phyloP scores from a whole-genome alignment of 2,113 vertebrate species.

The Indicator maculatus region DNA sequence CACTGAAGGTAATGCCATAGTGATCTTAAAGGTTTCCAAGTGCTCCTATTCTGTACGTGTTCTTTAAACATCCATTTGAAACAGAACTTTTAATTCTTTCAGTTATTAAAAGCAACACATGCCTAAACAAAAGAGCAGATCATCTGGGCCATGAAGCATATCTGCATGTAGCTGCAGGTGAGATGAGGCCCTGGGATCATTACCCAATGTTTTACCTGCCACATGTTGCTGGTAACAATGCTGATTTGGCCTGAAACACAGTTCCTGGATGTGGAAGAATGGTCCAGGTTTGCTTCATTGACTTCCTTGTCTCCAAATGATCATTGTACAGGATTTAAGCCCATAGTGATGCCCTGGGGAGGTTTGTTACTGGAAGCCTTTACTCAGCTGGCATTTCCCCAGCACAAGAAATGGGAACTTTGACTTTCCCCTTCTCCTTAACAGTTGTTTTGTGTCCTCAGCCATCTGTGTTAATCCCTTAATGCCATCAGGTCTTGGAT shows the following conservation, averaged over 20 bases:
- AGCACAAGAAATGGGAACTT: neutral
- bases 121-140: neutral
- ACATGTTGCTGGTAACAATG: neutral
- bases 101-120: neutral
- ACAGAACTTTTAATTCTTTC: neutral
- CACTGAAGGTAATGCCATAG: too few species aligned
- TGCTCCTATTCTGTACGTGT: neutral
- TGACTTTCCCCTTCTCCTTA: neutral
- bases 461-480: neutral
- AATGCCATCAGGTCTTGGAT: neutral
- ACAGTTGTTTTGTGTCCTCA: conserved; percentile 15
- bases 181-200: neutral
- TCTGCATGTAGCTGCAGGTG: neutral
- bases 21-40: neutral
- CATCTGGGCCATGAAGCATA: neutral
- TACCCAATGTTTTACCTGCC: neutral
- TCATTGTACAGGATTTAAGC: neutral
- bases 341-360: neutral
- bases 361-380: neutral
- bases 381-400: neutral
- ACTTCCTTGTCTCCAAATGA: neutral
- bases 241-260: neutral
- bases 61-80: neutral
- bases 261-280: neutral
- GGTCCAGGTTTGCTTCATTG: neutral